Evolutionary conservation across 92 coral and sea anemone species (phyloP), one percentile per base, ranked within the genome.

Genomic region (Nematostella vectensis): DNA sequence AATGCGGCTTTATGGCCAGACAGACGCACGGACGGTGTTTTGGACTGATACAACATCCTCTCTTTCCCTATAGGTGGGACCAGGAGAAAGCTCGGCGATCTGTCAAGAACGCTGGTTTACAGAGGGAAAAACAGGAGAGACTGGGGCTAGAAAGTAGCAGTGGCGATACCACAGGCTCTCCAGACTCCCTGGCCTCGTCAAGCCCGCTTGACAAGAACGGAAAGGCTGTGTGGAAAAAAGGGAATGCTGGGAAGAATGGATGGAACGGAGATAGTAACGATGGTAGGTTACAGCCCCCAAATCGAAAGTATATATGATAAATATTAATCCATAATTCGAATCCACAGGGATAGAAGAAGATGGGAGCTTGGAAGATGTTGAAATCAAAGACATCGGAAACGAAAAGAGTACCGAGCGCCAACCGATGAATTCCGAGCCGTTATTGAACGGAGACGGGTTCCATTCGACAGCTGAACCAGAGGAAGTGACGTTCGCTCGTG

Each of bases 81-180:
- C 95, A 85, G 54, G 88, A 85, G 43, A 85, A 85, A 45, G 80
- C 79, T 25, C 56, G 95, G 48, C 72, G 88, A 4, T 67, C 68
- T 12, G 70, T 61, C 9, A 74, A 70, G 30, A 50, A 42, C 13
- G 54, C 82, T 2, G 61, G 38, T 22, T 25, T 12, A 6, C 50
- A 57, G 12, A 60, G 47, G 47, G 83, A 67, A 15, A 72, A 33
- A 27, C 24, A 31, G 4, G 67, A 60, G 6, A 54, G 60, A 17
- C 23, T 27, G 54, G 27, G 33, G 38, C 30, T 15, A 15, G 39
- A 47, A 16, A 20, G 24, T 3, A 37, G 31, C 26, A 31, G 8
- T 4, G 20, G 37, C 29, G 27, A 26, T 29, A 52, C 25, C 27
- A 42, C 25, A 9, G 27, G 48, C 36, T 49, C 67, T 2, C 6